These are phyloP conservation scores for Leptinotarsa juncta DNA, from an alignment of 2,888 invertebrate species.

Conservation along the genomic window DNA sequence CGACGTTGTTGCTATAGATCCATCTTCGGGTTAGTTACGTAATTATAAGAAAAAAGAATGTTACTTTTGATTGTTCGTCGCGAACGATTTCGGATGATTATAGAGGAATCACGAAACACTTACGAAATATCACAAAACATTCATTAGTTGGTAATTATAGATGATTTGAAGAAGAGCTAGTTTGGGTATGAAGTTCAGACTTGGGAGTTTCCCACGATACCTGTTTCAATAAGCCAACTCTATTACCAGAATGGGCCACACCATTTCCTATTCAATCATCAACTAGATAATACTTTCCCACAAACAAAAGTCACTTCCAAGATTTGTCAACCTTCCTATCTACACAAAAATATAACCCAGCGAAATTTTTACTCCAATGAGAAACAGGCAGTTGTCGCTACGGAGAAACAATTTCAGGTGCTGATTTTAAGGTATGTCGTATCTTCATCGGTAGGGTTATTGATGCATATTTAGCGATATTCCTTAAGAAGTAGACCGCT, in stretches of 20 bases:
- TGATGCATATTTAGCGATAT: too few species aligned
- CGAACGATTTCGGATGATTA: conserved; percentile 22
- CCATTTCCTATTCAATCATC: too few species aligned
- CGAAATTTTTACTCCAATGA: too few species aligned
- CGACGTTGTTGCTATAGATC: background rate
- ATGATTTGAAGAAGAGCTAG: background rate
- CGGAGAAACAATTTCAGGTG: too few species aligned
- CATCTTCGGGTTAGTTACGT: conserved; percentile 13
- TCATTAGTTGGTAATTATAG: conserved; percentile 26
- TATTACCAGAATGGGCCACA: background rate
- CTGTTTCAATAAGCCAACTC: background rate
- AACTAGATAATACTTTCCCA: too few species aligned
- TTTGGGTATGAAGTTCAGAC: background rate
- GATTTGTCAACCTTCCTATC: too few species aligned
- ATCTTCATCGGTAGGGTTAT: too few species aligned
- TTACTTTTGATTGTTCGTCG: conserved; percentile 19
- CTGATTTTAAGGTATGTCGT: too few species aligned
- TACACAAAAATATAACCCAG: too few species aligned
- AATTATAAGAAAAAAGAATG: conserved; percentile 15
- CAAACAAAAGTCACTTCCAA: too few species aligned
- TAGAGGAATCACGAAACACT: conserved; percentile 18
- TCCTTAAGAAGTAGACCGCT: too few species aligned
- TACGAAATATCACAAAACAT: conserved; percentile 25
- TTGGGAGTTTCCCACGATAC: conserved; percentile 3
- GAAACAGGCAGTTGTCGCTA: too few species aligned